These are phyloP conservation scores for Anguilla pacifica DNA, from an alignment of 2,797 vertebrate species.

Conservation along the genomic window DNA sequence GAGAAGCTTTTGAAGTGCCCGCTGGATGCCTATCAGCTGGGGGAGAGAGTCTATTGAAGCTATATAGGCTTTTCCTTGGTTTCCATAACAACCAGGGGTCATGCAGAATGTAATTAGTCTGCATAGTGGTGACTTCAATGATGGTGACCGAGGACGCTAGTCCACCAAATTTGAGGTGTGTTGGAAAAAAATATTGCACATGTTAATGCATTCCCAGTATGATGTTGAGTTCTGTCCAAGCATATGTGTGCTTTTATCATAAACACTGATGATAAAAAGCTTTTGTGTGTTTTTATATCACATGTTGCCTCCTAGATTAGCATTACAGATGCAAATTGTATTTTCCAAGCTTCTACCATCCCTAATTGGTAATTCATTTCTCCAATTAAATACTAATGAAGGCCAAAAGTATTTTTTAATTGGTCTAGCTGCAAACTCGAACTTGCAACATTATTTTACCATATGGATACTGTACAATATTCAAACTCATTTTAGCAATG, in stretches of 20 bases:
- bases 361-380: constrained; percentile 30
- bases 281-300: constrained; percentile 31
- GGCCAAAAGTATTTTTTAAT: neutral
- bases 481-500: neutral
- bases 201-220: neutral
- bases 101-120: neutral
- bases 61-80: neutral
- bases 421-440: neutral
- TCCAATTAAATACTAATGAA: constrained; percentile 24
- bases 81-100: neutral
- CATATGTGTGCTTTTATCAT: neutral
- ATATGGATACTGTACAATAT: neutral
- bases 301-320: constrained; percentile 37
- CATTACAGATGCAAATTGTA: constrained; percentile 49
- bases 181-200: neutral
- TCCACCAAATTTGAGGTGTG: neutral
- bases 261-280: neutral
- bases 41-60: neutral
- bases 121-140: neutral
- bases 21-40: neutral
- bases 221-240: neutral
- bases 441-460: neutral
- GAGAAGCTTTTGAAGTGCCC: neutral
- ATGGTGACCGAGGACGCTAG: neutral
- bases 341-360: constrained; percentile 32